Evolutionary conservation across 2,113 vertebrate genomes (phyloP).

Genomic region (Pedetes capensis): DNA sequence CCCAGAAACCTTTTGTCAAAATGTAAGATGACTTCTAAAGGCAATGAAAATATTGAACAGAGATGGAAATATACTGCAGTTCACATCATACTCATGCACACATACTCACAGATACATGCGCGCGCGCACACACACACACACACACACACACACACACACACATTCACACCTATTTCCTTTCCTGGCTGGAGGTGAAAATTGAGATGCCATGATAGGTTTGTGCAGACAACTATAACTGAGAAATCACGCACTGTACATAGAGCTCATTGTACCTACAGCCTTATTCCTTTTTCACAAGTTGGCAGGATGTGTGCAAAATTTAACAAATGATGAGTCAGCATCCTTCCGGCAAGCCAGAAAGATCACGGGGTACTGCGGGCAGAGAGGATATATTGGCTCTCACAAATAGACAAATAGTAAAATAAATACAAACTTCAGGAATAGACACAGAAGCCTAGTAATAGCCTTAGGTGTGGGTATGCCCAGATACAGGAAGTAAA

Average conservation of each 20-base stretch:
- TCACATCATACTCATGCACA: background rate
- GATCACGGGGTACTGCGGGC: background rate
- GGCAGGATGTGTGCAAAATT: no score
- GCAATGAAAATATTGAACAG: background rate
- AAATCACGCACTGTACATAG: background rate
- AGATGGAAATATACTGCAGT: background rate
- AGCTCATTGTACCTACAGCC: fast-evolving
- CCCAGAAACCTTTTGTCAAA: background rate
- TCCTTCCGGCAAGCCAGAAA: background rate
- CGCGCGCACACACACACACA: no score
- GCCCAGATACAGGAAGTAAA: fast-evolving
- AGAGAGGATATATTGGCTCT: background rate
- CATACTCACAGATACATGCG: background rate
- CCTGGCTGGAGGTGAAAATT: background rate
- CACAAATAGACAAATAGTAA: background rate
- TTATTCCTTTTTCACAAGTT: background rate
- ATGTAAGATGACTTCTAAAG: background rate
- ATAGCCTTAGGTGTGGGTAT: fast-evolving
- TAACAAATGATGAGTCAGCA: fast-evolving
- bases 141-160: background rate
- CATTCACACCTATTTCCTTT: background rate
- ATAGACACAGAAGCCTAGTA: fast-evolving
- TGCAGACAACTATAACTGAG: background rate
- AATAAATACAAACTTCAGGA: background rate
- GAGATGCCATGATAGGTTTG: background rate